Percentiles rank a stretch among this genome's conserved stretches.
Conservation (phyloP, 2,888 invertebrate genomes). For the Melieria picta region DNA sequence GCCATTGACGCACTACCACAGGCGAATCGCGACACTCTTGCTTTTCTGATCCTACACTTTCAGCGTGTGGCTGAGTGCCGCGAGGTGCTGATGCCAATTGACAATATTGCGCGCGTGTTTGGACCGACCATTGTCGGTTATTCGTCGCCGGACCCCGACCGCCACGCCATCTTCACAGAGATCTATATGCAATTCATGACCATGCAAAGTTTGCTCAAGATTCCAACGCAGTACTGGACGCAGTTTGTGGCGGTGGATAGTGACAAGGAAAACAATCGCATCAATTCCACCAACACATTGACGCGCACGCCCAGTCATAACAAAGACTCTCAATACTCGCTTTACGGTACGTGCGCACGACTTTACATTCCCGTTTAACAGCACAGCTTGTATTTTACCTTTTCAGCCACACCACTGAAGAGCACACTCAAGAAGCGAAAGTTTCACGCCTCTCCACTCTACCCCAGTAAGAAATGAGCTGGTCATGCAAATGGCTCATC, state of each 20-base stretch:
- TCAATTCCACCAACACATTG: slow-evolving; percentile 22
- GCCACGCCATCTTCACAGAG: slow-evolving; percentile 79
- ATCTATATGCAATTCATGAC: slow-evolving; percentile 80
- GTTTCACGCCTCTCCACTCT: slow-evolving; percentile 60
- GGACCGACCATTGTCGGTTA: slow-evolving; percentile 95
- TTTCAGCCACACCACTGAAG: slow-evolving; percentile 62
- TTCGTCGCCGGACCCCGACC: slow-evolving; percentile 77
- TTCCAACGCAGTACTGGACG: slow-evolving; percentile 81
- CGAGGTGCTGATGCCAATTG: slow-evolving; percentile 91
- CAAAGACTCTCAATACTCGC: slow-evolving; percentile 52
- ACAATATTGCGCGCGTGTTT: slow-evolving; percentile 90
- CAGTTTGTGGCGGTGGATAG: slow-evolving; percentile 53
- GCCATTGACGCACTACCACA: slow-evolving; percentile 87
- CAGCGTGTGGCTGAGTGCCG: slow-evolving; percentile 86
- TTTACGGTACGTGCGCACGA: slow-evolving; percentile 55
- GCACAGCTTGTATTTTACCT: slow-evolving; percentile 8
- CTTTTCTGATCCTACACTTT: slow-evolving; percentile 90
- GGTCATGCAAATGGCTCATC: no score
- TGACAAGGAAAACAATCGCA: slow-evolving; percentile 46
- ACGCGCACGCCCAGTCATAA: slow-evolving; percentile 48
- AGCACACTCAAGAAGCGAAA: slow-evolving; percentile 63
- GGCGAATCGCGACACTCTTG: slow-evolving; percentile 94
- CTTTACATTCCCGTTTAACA: slow-evolving; percentile 20
- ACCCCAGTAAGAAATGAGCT: slow-evolving; percentile 34
- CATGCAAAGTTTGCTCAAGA: slow-evolving; percentile 75